phyloP scores from a whole-genome alignment of 2,888 invertebrate species.

The Drosophila mimica region DNA sequence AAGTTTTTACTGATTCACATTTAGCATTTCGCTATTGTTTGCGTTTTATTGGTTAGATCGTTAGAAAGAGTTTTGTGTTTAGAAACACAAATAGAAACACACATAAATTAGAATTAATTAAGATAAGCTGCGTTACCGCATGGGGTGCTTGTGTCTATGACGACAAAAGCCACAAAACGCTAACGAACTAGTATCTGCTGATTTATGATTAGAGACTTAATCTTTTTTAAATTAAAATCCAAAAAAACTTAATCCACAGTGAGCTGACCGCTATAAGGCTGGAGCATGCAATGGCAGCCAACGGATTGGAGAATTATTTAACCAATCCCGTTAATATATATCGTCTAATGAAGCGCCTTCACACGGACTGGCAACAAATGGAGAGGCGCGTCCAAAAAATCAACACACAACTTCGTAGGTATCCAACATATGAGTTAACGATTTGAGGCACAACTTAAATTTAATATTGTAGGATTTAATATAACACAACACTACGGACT shows the following conservation, averaged over 20 bases:
- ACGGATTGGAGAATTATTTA: conserved; percentile 92
- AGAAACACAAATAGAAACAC: conserved; percentile 55
- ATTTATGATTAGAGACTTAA: conserved; percentile 46
- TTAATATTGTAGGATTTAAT: conserved; percentile 87
- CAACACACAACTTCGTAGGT: conserved; percentile 85
- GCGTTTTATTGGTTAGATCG: conserved; percentile 39
- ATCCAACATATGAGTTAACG: conserved; percentile 1
- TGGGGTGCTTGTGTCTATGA: conserved; percentile 47
- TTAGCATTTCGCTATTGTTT: conserved; percentile 70
- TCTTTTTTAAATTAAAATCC: conserved; percentile 46
- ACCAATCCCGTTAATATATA: conserved; percentile 98
- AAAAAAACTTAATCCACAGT: conserved; percentile 60
- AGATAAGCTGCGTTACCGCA: conserved; percentile 14
- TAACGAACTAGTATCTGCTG: conserved; percentile 64
- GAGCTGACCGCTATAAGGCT: conserved; percentile 88
- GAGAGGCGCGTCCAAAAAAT: conserved; percentile 90
- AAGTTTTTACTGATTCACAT: conserved; percentile 39
- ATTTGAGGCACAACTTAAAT: conserved; percentile 4
- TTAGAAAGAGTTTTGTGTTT: conserved; percentile 58
- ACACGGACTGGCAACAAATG: conserved; percentile 94
- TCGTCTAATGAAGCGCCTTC: conserved; percentile 95
- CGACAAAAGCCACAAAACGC: conserved; percentile 51
- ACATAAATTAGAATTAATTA: conserved; percentile 82
- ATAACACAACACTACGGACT: conserved; percentile 87
- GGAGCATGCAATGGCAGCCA: conserved; percentile 91